Evolutionary conservation across 2,113 vertebrate species (phyloP).

Genomic region (Muscicapa adusta): DNA sequence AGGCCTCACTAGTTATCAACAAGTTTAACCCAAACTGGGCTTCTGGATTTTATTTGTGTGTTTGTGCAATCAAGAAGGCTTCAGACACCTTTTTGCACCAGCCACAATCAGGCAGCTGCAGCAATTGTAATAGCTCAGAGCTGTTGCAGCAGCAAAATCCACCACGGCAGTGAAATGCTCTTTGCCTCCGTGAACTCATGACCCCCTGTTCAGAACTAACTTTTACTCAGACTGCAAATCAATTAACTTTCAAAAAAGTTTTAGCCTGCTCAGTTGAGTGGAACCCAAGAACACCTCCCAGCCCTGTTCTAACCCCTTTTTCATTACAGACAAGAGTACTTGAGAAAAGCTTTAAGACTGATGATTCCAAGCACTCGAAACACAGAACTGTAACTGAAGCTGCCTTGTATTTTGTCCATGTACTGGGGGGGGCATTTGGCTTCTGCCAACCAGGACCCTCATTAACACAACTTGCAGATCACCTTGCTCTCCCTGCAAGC

Average conservation of each 20-base stretch:
- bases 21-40: background rate
- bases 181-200: background rate
- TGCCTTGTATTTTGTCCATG: background rate
- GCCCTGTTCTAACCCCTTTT: background rate
- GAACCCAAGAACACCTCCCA: background rate
- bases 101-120: background rate
- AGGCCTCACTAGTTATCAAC: background rate
- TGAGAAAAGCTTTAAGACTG: background rate
- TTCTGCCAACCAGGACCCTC: background rate
- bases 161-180: background rate
- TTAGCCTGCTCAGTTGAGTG: background rate
- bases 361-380: fast-evolving
- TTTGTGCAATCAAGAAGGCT: background rate
- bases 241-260: background rate
- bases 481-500: background rate
- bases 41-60: background rate
- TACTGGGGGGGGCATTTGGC: background rate
- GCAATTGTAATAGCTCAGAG: background rate
- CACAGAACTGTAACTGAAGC: background rate
- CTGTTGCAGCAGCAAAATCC: background rate
- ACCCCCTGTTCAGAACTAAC: background rate
- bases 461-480: background rate
- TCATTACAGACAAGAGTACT: background rate
- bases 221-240: background rate
- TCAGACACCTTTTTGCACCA: background rate